These are phyloP conservation scores for Tapera naevia DNA, from an alignment of 2,797 vertebrate species.

Conservation along the genomic window DNA sequence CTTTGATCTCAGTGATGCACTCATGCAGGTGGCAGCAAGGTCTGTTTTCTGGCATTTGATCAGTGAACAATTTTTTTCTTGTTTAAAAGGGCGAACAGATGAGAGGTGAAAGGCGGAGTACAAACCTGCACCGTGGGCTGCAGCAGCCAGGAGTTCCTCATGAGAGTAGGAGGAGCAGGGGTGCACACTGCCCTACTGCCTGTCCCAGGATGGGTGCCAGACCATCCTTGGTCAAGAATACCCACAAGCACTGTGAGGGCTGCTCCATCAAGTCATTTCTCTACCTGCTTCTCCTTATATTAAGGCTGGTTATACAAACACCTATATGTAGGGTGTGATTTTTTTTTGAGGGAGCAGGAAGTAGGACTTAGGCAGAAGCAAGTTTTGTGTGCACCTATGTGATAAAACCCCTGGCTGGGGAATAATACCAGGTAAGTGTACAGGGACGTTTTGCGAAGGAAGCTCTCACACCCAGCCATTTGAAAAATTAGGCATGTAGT, in stretches of 20 bases:
- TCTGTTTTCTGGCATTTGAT: neutral
- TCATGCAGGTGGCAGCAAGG: neutral
- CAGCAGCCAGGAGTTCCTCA: rapidly evolving
- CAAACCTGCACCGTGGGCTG: rapidly evolving
- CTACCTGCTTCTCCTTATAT: neutral
- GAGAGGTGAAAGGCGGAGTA: neutral
- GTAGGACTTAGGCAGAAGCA: no score
- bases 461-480: slow-evolving; percentile 9
- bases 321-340: neutral
- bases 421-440: neutral
- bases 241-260: neutral
- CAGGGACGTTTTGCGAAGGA: neutral
- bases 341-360: no score
- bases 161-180: neutral
- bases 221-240: neutral
- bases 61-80: neutral
- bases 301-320: neutral
- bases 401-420: neutral
- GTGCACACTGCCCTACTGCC: neutral
- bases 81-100: neutral
- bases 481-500: slow-evolving; percentile 63
- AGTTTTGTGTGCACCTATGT: neutral
- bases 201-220: neutral
- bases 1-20: neutral
- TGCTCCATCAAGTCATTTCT: neutral